Conservation (phyloP, 2,888 invertebrate species). For the Scaptomyza cyrtandrae region DNA sequence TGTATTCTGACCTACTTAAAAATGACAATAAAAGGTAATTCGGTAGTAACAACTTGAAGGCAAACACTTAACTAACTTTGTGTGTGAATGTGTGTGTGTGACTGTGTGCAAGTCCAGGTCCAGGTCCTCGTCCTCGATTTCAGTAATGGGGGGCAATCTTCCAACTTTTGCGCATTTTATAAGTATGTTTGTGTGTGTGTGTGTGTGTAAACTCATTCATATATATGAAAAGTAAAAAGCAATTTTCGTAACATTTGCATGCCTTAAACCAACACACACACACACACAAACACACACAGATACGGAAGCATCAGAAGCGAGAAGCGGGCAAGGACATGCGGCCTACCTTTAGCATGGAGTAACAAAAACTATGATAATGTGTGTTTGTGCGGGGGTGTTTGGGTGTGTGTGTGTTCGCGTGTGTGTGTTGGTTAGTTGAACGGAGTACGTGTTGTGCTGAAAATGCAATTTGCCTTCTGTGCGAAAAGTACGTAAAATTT, state of each 20-base stretch:
- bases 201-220: conserved; percentile 61
- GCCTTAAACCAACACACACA: conserved; percentile 72
- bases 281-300: conserved; percentile 24
- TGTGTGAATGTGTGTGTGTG: conserved; percentile 26
- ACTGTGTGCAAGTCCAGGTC: conserved; percentile 18
- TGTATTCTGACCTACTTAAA: conserved; percentile 38
- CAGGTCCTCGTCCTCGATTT: conserved; percentile 23
- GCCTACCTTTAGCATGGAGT: conserved; percentile 64
- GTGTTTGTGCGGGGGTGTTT: conserved; percentile 15
- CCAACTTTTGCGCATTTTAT: conserved; percentile 31
- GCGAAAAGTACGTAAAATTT: conserved; percentile 78
- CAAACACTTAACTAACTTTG: conserved; percentile 75
- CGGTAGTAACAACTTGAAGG: conserved; percentile 73
- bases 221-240: conserved; percentile 74
- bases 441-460: conserved; percentile 80
- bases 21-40: conserved; percentile 78
- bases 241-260: conserved; percentile 81
- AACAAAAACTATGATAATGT: conserved; percentile 61
- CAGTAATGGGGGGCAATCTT: conserved; percentile 20
- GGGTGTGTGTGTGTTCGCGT: conserved; percentile 16
- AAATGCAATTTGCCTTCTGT: conserved; percentile 78
- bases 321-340: conserved; percentile 52
- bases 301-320: conserved; percentile 7
- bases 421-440: conserved; percentile 58
- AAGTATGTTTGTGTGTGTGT: not conserved